A percentile compares a stretch with the other conserved stretches of the same genome.
Conservation (phyloP, 1,140 invertebrate species). For the Palaemon carinicauda region DNA sequence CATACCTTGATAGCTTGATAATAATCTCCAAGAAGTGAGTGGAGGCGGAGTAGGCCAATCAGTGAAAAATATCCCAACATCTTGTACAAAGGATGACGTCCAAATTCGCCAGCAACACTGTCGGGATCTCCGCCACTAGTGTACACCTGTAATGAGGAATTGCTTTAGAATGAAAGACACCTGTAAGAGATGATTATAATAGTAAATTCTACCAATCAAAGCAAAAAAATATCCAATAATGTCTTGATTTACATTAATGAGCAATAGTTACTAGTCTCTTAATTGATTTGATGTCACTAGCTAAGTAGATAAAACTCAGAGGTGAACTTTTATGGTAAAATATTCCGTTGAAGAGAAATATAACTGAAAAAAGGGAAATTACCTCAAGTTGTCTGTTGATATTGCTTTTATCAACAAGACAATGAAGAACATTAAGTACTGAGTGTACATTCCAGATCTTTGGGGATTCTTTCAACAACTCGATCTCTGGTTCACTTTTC, state of each 20-base stretch:
- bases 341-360: background rate
- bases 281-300: too few species aligned
- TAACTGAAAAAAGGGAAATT: background rate
- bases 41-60: constrained; percentile 91
- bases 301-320: too few species aligned
- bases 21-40: constrained; percentile 97
- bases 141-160: constrained; percentile 69
- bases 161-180: too few species aligned
- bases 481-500: constrained; percentile 84
- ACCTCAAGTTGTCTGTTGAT: constrained; percentile 97
- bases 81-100: constrained; percentile 95
- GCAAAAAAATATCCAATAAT: too few species aligned
- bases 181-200: too few species aligned
- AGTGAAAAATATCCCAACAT: constrained; percentile 99
- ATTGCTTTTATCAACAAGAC: constrained; percentile 97
- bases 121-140: constrained; percentile 91
- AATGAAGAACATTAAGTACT: constrained; percentile 97
- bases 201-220: too few species aligned
- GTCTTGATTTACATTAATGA: too few species aligned
- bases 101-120: constrained; percentile 96
- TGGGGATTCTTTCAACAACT: constrained; percentile 78
- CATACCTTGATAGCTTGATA: constrained; percentile 94
- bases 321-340: background rate
- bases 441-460: constrained; percentile 99
- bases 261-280: too few species aligned